Base-by-base conservation (phyloP, 2,113 vertebrate genomes). In the Micromys minutus region DNA sequence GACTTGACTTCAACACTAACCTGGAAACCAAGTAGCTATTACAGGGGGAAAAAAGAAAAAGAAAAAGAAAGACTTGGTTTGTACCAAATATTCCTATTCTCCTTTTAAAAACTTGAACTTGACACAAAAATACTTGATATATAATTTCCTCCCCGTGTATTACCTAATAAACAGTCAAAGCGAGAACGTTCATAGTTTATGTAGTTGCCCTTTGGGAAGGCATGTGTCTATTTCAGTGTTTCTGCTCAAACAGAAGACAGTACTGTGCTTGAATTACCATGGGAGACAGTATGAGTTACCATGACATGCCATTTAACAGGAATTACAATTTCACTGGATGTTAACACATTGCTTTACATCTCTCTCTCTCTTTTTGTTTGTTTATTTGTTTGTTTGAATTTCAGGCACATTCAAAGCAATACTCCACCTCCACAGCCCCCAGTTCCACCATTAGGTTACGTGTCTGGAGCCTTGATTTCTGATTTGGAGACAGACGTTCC, bases 401-500 rank as follows among this genome's bases (percentile, higher is more conserved):
- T 1, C 97, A 99, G 99, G 99, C 99, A 99, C 98, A 98, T 99
- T 98, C 99, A 99, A 98, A 99, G 99, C 96, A 99, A 99, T 98
- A 99, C 98, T 85, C 99, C 99, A 94, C 99, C 99, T 89, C 99
- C 99, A 92, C 99, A 99, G 98, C 99, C 99, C 95, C 99, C 99
- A 12, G 98, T 99, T 95, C 99, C 99, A 4, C 99, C 99, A 26
- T 98, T 99, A 97, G 99, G 99, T 97, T 99, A 99, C 13, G 98
- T 99, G 97, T 99, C 99, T 59, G 99, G 99, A 98, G 99, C 99
- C 97, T 98, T 99, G 98, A 99, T 99, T 98, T 99, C 99, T 77
- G 99, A 99, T 97, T 99, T 99, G 97, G 99, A 99, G 98, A 99
- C 99, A 86, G 99, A 99, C 98, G 98, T 99, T 98, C 98, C 99